phyloP scores from a whole-genome alignment of 30 jellyfish, hydroid and myxozoan species.

The Aurelia coerulea region DNA sequence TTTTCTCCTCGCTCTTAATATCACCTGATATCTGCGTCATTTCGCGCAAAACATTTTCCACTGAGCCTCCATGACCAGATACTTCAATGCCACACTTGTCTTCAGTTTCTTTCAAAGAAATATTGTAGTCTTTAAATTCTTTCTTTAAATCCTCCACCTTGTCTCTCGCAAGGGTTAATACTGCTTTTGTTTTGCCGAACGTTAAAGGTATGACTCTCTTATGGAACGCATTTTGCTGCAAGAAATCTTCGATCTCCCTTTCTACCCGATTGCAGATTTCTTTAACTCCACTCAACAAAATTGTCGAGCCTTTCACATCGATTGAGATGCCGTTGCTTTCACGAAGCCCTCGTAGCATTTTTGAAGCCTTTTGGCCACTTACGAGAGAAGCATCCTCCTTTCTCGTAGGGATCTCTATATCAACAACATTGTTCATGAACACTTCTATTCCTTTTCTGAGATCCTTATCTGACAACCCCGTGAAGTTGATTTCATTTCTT shows the following conservation, averaged over 20 bases:
- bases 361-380: background rate
- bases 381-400: slow-evolving; percentile 2
- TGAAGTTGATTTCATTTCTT: background rate
- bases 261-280: background rate
- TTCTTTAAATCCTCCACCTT: background rate
- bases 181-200: slow-evolving; percentile 20
- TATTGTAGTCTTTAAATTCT: background rate
- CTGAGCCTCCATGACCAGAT: slow-evolving; percentile 23
- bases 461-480: slow-evolving; percentile 1
- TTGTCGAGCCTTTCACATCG: background rate
- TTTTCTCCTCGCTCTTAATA: background rate
- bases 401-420: background rate
- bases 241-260: background rate
- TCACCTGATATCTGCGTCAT: background rate
- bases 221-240: slow-evolving; percentile 17
- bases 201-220: slow-evolving; percentile 3
- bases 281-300: slow-evolving; percentile 2
- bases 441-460: slow-evolving; percentile 15
- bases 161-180: background rate
- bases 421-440: slow-evolving; percentile 12
- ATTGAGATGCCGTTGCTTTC: background rate
- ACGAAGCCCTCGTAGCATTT: background rate
- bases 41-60: background rate
- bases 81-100: slow-evolving; percentile 22
- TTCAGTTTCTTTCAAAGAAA: background rate